Evolutionary conservation across 1,140 invertebrate genomes (phyloP), one percentile per base, ranked within the genome.

Genomic region (Mizuhopecten yessoensis): DNA sequence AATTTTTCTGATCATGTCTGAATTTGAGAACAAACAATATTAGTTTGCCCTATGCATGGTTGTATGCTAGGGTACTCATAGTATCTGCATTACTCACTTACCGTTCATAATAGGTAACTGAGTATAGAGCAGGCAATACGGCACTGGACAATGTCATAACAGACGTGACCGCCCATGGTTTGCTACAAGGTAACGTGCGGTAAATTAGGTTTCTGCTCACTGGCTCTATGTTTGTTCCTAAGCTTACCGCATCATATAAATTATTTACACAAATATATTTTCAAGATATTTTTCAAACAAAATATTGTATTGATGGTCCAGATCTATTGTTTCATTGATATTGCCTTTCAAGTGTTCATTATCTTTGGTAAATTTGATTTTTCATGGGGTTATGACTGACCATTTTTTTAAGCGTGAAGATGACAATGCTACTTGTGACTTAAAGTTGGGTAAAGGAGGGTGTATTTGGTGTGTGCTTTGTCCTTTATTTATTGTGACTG

Each of bases 401-500:
- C n/a, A n/a, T n/a, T n/a, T n/a, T n/a, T n/a, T n/a, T 9, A 1
- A 5, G 1, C n/a, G 9, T 0, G n/a, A 75, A 75, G 17, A 23
- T 75, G 57, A 75, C 57, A 23, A n/a, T 75, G 57, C 57, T 29
- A 1, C 0, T 75, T 0, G 1, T 29, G n/a, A 29, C 11, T n/a
- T 75, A 11, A 9, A 75, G 3, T n/a, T 75, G 57, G 23, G n/a
- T 75, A 75, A 39, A 39, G 36, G 13, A 39, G 13, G 5, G 36
- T 29, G 29, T 75, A 75, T 1, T 9, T 75, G 57, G n/a, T 75
- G 23, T 45, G 57, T n/a, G 15, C 57, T 9, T n/a, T 75, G n/a
- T 75, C 57, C 57, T 75, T 75, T 75, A 75, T 75, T n/a, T 75
- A 75, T 75, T 75, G 57, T 75, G 57, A 29, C 17, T 75, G 57